phyloP scores from a whole-genome alignment of 2,113 vertebrate genomes.

The Passer domesticus region DNA sequence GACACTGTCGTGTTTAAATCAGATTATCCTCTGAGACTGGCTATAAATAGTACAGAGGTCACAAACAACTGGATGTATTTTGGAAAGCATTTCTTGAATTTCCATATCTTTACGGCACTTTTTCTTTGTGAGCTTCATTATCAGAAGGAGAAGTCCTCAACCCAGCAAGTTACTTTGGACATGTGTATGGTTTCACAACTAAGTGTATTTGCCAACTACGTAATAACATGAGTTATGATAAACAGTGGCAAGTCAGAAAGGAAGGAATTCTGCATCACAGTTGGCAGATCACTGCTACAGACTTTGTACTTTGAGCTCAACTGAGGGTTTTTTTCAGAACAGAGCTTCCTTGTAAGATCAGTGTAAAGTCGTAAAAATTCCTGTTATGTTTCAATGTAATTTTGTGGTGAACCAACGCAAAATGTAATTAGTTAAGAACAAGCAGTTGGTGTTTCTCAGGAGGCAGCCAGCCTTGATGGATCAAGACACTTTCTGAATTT shows the following conservation, averaged over 20 bases:
- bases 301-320: conserved; percentile 20
- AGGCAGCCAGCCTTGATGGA: neutral
- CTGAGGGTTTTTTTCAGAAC: neutral
- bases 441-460: conserved; percentile 21
- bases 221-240: conserved; percentile 13
- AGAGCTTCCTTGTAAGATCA: neutral
- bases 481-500: neutral
- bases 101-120: neutral
- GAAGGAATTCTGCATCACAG: conserved; percentile 1
- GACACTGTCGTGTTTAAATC: neutral
- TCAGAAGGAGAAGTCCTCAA: neutral
- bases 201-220: neutral
- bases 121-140: neutral
- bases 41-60: neutral
- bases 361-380: neutral
- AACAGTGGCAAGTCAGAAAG: conserved; percentile 8
- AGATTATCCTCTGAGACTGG: neutral
- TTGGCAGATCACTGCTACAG: neutral
- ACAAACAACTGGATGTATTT: neutral
- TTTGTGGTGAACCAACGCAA: neutral
- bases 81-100: neutral
- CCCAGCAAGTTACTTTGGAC: neutral
- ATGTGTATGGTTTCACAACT: neutral
- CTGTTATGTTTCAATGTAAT: neutral
- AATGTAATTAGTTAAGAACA: conserved; percentile 8